phyloP scores from a whole-genome alignment of 2,888 invertebrate species.

The Plusia festucae region DNA sequence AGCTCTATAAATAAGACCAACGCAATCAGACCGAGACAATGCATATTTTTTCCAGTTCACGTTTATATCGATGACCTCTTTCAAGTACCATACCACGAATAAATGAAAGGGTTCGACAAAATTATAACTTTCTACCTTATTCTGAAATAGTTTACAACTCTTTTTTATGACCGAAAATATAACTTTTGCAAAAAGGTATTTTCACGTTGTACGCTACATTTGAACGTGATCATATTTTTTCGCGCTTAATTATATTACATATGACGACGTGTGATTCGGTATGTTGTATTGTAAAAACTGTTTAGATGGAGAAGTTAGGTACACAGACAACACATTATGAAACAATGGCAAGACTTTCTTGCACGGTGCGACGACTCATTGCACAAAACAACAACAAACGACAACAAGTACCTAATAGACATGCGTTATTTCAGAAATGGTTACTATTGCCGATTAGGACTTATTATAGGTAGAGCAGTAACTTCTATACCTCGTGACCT shows the following conservation, averaged over 20 bases:
- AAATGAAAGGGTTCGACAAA: constrained; percentile 29
- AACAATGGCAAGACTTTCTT: constrained; percentile 54
- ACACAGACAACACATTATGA: constrained; percentile 39
- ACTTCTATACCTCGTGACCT: constrained; percentile 80
- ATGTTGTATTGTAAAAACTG: constrained; percentile 22
- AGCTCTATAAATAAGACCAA: constrained; percentile 49
- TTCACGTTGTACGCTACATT: background rate
- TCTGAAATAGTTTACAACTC: background rate
- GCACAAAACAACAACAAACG: constrained; percentile 58
- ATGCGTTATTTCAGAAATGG: constrained; percentile 59
- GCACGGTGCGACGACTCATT: constrained; percentile 53
- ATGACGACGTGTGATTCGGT: constrained; percentile 13
- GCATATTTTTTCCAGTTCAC: constrained; percentile 42
- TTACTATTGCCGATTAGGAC: constrained; percentile 49
- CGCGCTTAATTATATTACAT: background rate
- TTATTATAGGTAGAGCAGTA: constrained; percentile 47
- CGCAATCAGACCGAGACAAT: constrained; percentile 58
- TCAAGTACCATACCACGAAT: constrained; percentile 20
- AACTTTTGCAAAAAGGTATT: background rate
- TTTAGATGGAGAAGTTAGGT: constrained; percentile 34
- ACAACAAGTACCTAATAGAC: constrained; percentile 48
- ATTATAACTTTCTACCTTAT: constrained; percentile 22
- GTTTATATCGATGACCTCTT: constrained; percentile 47
- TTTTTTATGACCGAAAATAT: background rate
- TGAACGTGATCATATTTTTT: background rate